Evolutionary conservation across 2,888 invertebrate genomes (phyloP).

Genomic region (Tridacna gigas): DNA sequence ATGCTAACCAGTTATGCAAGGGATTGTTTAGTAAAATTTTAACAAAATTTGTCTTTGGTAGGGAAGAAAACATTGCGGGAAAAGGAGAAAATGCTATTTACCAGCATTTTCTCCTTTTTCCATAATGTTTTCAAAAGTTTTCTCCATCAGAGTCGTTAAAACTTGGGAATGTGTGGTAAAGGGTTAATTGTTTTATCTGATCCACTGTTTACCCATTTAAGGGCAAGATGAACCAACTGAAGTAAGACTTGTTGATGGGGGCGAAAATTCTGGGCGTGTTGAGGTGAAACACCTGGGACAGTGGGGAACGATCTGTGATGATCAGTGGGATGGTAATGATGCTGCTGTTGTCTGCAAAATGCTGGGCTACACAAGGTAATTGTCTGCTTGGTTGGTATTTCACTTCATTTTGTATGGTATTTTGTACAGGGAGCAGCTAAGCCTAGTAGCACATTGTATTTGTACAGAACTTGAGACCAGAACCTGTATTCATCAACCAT

Average conservation of each 20-base stretch:
- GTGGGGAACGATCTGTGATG: slow-evolving; percentile 83
- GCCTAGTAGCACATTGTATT: no score
- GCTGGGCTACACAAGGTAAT: slow-evolving; percentile 83
- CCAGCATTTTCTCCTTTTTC: background rate
- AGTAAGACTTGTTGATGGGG: slow-evolving; percentile 71
- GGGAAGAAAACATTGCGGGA: background rate
- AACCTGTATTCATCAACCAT: no score
- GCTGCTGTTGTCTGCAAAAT: slow-evolving; percentile 90
- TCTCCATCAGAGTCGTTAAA: no score
- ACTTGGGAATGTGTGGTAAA: no score
- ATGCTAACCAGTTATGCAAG: no score
- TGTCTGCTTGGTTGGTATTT: no score
- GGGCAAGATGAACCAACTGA: slow-evolving; percentile 48
- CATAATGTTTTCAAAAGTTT: background rate
- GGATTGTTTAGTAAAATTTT: no score
- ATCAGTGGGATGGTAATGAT: slow-evolving; percentile 88
- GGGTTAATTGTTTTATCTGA: no score
- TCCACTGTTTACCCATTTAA: background rate
- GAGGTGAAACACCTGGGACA: slow-evolving; percentile 75
- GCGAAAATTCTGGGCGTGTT: slow-evolving; percentile 75
- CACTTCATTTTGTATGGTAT: no score
- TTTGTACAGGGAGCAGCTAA: no score
- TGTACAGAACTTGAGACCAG: no score
- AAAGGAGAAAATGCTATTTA: background rate
- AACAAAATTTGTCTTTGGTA: no score